phyloP scores from a whole-genome alignment of 2,113 vertebrate genomes.

The Corythaixoides concolor region DNA sequence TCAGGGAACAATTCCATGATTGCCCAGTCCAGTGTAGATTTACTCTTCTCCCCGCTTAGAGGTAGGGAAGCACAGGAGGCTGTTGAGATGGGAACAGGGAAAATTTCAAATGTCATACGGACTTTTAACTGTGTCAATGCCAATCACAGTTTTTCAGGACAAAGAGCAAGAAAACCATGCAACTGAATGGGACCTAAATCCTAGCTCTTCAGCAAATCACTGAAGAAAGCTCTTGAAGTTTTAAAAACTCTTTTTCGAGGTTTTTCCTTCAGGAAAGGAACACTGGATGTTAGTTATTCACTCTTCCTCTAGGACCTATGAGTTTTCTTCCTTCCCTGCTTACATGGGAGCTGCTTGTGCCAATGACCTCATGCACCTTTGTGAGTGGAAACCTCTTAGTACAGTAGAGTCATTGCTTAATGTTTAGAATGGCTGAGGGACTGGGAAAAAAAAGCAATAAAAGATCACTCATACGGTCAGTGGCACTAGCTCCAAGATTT shows the following conservation, averaged over 20 bases:
- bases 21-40: neutral
- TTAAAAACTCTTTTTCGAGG: neutral
- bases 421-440: neutral
- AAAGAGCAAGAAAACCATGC: neutral
- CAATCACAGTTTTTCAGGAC: neutral
- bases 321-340: neutral
- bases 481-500: neutral
- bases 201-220: neutral
- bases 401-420: neutral
- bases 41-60: neutral
- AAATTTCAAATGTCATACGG: neutral
- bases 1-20: neutral
- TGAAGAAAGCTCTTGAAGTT: neutral
- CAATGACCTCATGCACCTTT: neutral
- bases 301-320: neutral
- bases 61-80: neutral
- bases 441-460: neutral
- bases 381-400: neutral
- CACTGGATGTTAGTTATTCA: neutral
- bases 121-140: neutral
- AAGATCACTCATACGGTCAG: neutral
- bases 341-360: neutral
- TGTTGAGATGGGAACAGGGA: neutral
- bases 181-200: neutral
- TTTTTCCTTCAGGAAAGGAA: neutral